A percentile compares a stretch with the other conserved stretches of the same genome.
These are phyloP conservation scores for Eubasilissa regina DNA, from an alignment of 1,140 invertebrate genomes.

Conservation along the genomic window DNA sequence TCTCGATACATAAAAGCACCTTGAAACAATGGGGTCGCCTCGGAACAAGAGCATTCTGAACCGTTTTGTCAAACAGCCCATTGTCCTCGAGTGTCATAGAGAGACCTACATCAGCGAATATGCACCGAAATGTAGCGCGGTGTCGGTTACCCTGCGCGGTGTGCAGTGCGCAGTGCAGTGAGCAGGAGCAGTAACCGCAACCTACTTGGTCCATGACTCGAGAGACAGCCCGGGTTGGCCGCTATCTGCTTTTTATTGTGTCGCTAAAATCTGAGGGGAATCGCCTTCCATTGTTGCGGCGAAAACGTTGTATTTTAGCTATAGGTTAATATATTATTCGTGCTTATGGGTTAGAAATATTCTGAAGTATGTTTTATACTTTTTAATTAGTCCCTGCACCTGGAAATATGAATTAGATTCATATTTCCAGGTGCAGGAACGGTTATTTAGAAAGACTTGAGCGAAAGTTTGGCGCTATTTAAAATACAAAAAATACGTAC, in stretches of 20 bases:
- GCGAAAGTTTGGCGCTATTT: too few species aligned
- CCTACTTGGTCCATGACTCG: background rate
- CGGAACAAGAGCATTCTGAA: slow-evolving; percentile 53
- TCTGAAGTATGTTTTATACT: too few species aligned
- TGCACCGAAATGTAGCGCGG: slow-evolving; percentile 29
- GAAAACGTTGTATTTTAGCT: background rate
- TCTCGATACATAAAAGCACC: background rate
- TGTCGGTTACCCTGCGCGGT: slow-evolving; percentile 23
- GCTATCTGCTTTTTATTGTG: slow-evolving; percentile 60
- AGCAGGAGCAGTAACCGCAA: background rate
- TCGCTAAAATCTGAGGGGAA: slow-evolving; percentile 51
- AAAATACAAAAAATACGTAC: too few species aligned
- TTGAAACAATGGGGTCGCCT: slow-evolving; percentile 43
- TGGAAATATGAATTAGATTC: too few species aligned
- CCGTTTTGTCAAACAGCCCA: slow-evolving; percentile 45
- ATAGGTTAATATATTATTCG: too few species aligned
- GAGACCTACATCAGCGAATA: slow-evolving; percentile 60
- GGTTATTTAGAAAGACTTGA: too few species aligned
- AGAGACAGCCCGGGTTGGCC: slow-evolving; percentile 37
- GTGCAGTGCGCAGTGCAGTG: background rate
- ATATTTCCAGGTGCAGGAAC: too few species aligned
- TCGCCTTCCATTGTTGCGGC: slow-evolving; percentile 16
- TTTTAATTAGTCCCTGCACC: too few species aligned
- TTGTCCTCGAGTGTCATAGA: slow-evolving; percentile 54
- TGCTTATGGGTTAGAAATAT: too few species aligned